Evolutionary conservation across 2,888 invertebrate genomes (phyloP).

Genomic region (Trilocha varians): DNA sequence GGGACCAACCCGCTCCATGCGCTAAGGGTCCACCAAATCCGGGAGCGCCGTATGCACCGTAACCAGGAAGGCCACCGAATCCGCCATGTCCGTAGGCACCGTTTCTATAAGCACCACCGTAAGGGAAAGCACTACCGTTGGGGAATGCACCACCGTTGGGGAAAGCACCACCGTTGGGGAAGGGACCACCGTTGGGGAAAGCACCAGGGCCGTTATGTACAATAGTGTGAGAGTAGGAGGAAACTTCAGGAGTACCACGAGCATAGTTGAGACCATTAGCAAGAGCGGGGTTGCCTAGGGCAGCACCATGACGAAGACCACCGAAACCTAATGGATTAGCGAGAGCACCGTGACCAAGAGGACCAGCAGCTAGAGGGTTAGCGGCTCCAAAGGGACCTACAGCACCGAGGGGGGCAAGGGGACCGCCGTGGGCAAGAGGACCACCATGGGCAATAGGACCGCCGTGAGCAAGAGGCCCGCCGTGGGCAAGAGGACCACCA

Average conservation of each 20-base stretch:
- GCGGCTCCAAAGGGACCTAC: constrained; percentile 11
- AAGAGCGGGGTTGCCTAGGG: background rate
- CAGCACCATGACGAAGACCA: background rate
- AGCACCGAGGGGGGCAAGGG: constrained; percentile 10
- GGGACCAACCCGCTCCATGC: constrained; percentile 4
- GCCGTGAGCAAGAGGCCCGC: too few relatives aligned
- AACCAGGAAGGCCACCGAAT: constrained; percentile 5
- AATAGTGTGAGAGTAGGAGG: constrained; percentile 16
- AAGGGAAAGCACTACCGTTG: background rate
- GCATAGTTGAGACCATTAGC: background rate
- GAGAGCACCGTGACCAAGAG: background rate
- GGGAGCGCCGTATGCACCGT: background rate
- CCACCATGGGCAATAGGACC: constrained; percentile 6
- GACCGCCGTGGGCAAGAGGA: constrained; percentile 14
- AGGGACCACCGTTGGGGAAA: constrained; percentile 11
- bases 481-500: too few relatives aligned
- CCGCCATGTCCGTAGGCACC: constrained; percentile 11
- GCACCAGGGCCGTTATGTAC: constrained; percentile 17
- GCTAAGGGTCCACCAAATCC: background rate
- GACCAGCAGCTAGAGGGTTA: constrained; percentile 7
- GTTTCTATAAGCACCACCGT: constrained; percentile 5
- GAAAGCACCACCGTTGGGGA: constrained; percentile 5
- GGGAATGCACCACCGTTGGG: constrained; percentile 9
- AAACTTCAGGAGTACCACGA: constrained; percentile 12
- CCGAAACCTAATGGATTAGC: background rate